Base-by-base conservation (phyloP, 2,888 invertebrate species). In the Troilus luridus region DNA sequence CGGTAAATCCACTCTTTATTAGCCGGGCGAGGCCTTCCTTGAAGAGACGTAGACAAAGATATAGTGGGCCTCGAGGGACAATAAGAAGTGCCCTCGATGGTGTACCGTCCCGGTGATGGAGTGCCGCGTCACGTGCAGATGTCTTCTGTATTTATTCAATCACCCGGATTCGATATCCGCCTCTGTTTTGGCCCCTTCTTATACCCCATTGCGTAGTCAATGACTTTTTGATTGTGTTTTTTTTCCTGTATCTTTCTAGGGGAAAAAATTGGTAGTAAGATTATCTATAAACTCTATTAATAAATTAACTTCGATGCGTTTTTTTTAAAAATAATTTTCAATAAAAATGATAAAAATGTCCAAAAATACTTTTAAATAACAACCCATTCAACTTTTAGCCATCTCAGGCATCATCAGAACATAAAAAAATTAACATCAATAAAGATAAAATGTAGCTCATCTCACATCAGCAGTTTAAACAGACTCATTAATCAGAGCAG, bases 1-100 rank as follows among this genome's bases (percentile, higher is more conserved):
- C 85, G 21, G 85, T 85, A 85, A 85, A 85, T 85, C 85, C 72
- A 77, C 41, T 85, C 85, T 85, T 85, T 85, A 85, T 85, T 85
- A 56, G 85, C 54, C 12, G 56, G 56, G 9, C 0, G 14, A 10
- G 17, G 3, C 54, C 8, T 41, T 41, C n/a, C 85, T 85, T 85
- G 19, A 56, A 56, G 85, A 77, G 72, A 77, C 41, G 41, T 19
- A 77, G 72, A 77, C 72, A 77, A 77, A 77, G 72, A 77, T 27
- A 77, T 41, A 41, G 27, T 7, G 41, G 85, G 11, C 85, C 41
- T 41, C 5, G 85, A 58, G 56, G 21, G 85, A 85, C 85, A 85
- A 85, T 85, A n/a, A 85, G 56, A 58, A 85, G 85, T n/a, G n/a
- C 56, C 56, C 85, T 85, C 85, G 56, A 58, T 56, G 85, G 6